Conservation (phyloP, 2,113 vertebrate species). For the Paramisgurnus dabryanus region DNA sequence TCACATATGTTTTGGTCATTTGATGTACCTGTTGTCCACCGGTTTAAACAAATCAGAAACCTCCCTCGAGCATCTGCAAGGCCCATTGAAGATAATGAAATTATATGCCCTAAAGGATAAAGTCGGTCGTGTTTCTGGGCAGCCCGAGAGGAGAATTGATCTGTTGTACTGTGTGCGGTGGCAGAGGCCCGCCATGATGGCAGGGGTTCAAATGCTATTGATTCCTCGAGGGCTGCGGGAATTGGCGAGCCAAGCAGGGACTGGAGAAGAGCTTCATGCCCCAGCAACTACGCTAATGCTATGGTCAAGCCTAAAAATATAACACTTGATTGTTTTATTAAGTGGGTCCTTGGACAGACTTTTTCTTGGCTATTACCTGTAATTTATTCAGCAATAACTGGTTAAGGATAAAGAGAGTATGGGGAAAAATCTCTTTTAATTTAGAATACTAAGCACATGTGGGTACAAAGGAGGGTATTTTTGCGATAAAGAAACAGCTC, state of each 20-base stretch:
- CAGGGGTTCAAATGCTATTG: constrained; percentile 53
- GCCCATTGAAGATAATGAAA: constrained; percentile 5
- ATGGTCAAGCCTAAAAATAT: constrained; percentile 12
- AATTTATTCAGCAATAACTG: too few relatives aligned
- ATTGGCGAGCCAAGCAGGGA: constrained; percentile 34
- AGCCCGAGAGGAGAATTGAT: constrained; percentile 43
- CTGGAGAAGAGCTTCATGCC: constrained; percentile 46
- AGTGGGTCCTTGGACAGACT: constrained; percentile 33
- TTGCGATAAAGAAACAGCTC: too few relatives aligned
- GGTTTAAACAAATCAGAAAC: neutral
- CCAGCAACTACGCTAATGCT: constrained; percentile 20
- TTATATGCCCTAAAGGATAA: constrained; percentile 31
- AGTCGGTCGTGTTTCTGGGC: constrained; percentile 20
- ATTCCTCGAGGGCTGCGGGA: constrained; percentile 42
- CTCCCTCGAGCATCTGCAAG: neutral
- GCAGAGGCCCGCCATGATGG: constrained; percentile 35
- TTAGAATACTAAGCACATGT: too few relatives aligned
- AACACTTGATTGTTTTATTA: constrained; percentile 52
- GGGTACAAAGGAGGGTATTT: too few relatives aligned
- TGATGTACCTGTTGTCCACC: neutral
- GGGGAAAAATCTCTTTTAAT: too few relatives aligned
- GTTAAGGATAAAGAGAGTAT: too few relatives aligned
- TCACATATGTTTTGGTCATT: neutral
- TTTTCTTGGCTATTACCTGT: neutral
- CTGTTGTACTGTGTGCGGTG: constrained; percentile 38